Base-by-base conservation (phyloP, 2,797 vertebrate genomes). In the Gouania willdenowi region DNA sequence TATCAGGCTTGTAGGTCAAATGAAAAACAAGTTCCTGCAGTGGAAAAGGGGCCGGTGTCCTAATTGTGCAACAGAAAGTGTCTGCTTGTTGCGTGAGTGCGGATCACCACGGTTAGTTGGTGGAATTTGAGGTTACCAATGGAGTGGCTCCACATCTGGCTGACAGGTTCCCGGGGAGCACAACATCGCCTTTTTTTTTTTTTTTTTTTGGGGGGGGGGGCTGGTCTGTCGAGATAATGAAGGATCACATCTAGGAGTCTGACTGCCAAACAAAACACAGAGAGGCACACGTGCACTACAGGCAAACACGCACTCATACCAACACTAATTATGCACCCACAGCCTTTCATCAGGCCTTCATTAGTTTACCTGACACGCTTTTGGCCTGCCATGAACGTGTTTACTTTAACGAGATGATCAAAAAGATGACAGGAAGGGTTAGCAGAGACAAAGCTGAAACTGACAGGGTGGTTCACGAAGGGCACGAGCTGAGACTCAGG, bases 121-220 rank as follows among this genome's bases (percentile, higher is more conserved):
- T 51, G 59, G 71, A 70, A 70, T 78, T 48, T 29, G 29, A 51
- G 61, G 44, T 60, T 71, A 67, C 68, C 64, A 64, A 55, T 23
- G 40, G 23, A 75, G 60, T 52, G 63, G 52, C 38, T 76, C 63
- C 66, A 86, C 81, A 82, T 86, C 83, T 85, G 81, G 79, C 46
- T 41, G 52, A 57, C 79, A 79, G 79, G 63, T 67, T 74, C 48
- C 54, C 24, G 35, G 32, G 41, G 65, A 55, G 41, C 15, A 36
- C 1, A n/a, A 56, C 24, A 20, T 38, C 24, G 18, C n/a, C n/a
- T n/a, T n/a, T n/a, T n/a, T n/a, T n/a, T n/a, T n/a, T n/a, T n/a
- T n/a, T n/a, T n/a, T n/a, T n/a, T n/a, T n/a, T n/a, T n/a, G 34
- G 54, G 59, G 56, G 54, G 45, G 73, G 46, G 44, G 53, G 56